Conservation (phyloP, 2,888 invertebrate species). For the Elysia crispata region DNA sequence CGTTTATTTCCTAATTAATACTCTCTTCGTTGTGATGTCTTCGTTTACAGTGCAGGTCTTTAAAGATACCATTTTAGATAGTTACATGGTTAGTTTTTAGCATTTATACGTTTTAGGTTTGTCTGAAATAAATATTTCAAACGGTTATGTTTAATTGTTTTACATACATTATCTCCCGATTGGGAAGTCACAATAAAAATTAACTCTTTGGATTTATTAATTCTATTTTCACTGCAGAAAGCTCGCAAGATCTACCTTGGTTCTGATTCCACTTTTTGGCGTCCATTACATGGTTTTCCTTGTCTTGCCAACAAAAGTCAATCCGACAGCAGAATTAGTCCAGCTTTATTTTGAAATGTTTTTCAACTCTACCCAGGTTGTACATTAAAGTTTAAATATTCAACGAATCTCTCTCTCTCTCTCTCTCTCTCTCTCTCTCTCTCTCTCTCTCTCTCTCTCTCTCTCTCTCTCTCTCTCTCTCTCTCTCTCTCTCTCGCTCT, state of each 20-base stretch:
- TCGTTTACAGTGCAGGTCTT: no score
- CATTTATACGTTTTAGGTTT: no score
- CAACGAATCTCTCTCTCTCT: not conserved
- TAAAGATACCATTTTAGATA: no score
- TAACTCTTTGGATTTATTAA: not conserved
- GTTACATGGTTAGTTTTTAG: no score
- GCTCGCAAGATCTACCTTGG: constrained; percentile 84
- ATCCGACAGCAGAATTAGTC: constrained; percentile 80
- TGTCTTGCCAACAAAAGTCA: constrained; percentile 80
- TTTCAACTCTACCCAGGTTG: constrained; percentile 84
- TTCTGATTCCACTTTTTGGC: constrained; percentile 85
- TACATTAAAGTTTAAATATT: constrained; percentile 66
- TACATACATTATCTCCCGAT: no score
- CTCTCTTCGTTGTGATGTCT: no score
- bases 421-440: not conserved
- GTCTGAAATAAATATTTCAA: no score
- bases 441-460: not conserved
- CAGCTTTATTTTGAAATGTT: constrained; percentile 84
- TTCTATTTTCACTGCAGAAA: constrained; percentile 78
- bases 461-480: not conserved
- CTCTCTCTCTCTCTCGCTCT: not conserved
- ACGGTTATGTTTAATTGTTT: no score
- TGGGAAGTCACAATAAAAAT: no score
- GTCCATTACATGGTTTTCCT: constrained; percentile 84
- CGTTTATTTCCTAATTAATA: no score